Conservation (phyloP, 2,113 vertebrate species). For the Scomber colias region DNA sequence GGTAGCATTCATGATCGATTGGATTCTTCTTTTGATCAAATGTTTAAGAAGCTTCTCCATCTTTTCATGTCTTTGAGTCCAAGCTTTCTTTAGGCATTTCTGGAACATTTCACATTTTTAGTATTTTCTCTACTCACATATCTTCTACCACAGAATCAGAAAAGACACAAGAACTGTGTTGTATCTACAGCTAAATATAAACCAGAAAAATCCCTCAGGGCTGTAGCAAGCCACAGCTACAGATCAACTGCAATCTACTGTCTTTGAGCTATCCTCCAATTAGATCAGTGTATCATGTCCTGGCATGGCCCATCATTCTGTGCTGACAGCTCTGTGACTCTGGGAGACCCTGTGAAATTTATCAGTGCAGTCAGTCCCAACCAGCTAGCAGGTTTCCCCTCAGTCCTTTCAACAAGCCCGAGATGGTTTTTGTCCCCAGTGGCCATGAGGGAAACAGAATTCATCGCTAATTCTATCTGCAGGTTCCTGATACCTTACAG, state of each 20-base stretch:
- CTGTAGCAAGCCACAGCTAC: constrained; percentile 28
- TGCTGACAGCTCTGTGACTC: constrained; percentile 73
- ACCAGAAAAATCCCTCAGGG: constrained; percentile 38
- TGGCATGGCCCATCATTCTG: constrained; percentile 72
- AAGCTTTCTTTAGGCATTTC: constrained; percentile 6
- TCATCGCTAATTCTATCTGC: constrained; percentile 52
- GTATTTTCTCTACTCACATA: neutral
- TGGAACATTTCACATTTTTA: constrained; percentile 2
- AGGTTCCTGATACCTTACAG: constrained; percentile 54
- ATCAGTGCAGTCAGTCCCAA: constrained; percentile 60
- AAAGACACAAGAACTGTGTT: constrained; percentile 17
- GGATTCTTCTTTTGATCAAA: constrained; percentile 14
- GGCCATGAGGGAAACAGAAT: constrained; percentile 46
- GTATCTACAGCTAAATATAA: constrained; percentile 60
- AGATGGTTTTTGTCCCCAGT: constrained; percentile 57
- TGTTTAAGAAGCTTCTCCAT: neutral
- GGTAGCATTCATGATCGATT: constrained; percentile 13
- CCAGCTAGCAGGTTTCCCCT: constrained; percentile 28
- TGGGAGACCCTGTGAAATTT: constrained; percentile 67
- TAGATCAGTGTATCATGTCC: constrained; percentile 74
- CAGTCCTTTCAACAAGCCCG: constrained; percentile 12
- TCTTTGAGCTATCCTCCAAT: constrained; percentile 72
- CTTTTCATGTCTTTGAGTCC: neutral
- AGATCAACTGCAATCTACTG: constrained; percentile 64
- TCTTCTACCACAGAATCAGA: neutral